Base-by-base conservation (phyloP, 2,113 vertebrate genomes). In the Struthio camelus region DNA sequence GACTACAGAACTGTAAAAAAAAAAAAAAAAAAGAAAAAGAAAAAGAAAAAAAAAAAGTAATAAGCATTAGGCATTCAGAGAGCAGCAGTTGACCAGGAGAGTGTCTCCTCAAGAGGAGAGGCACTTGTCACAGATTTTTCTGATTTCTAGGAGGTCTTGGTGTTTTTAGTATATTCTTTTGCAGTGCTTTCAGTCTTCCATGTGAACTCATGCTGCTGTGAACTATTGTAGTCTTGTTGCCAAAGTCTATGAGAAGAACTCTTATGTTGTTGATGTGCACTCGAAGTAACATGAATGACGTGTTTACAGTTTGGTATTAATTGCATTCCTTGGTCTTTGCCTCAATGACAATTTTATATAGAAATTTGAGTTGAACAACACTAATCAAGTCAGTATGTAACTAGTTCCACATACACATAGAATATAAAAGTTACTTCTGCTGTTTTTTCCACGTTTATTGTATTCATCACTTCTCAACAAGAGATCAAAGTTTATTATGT, bases 251-350 rank as follows among this genome's bases (percentile, higher is more conserved):
- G 96, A 34, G 94, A 95, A 96, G 94, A 97, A 87, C 96, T 97
- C 96, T 92, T 95, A 82, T 3, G 75, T 97, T 94, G 96, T 97
- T 16, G 77, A 66, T 97, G 97, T 98, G 97, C 96, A 94, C 97
- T 94, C 97, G 32, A 42, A 95, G 94, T 97, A 89, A 80, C 89
- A 94, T 91, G 97, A 97, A 93, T 59, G 80, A 83, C 7, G 94
- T 97, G 97, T 98, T 98, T 97, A 98, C 91, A 84, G 93, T 96
- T 98, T 97, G 98, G 97, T 98, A 97, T 98, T 97, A 96, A 98
- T 97, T 98, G 97, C 97, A 98, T 98, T 98, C 97, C 98, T 97
- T 96, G 96, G 94, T 97, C 96, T 98, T 98, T 97, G 97, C 97
- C 96, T 97, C 97, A 83, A 54, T 96, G 91, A 97, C 89, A 94